Conservation (phyloP, 1,140 invertebrate species). For the Brachionus rotundiformis region DNA sequence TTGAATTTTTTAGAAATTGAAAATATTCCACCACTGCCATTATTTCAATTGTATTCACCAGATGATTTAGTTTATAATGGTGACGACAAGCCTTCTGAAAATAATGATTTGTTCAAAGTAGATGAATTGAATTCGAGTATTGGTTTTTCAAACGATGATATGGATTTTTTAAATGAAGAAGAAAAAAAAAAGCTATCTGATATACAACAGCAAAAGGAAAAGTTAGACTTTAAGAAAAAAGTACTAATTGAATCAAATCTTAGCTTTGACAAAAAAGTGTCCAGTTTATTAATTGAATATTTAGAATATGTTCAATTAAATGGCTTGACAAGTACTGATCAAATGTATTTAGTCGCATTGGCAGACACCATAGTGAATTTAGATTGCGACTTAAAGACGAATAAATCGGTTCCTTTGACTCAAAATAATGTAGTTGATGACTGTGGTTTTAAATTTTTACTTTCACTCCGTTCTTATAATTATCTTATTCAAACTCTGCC, state of each 20-base stretch:
- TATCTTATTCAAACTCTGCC: slow-evolving; percentile 90
- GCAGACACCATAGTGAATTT: slow-evolving; percentile 87
- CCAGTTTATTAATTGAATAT: slow-evolving; percentile 74
- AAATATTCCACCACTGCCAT: slow-evolving; percentile 89
- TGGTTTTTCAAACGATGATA: slow-evolving; percentile 59
- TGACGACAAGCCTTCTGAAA: slow-evolving; percentile 30
- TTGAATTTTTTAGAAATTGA: slow-evolving; percentile 93
- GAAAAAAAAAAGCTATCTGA: slow-evolving; percentile 62
- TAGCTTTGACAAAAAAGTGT: slow-evolving; percentile 63
- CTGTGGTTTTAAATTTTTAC: slow-evolving; percentile 89
- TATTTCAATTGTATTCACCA: slow-evolving; percentile 90
- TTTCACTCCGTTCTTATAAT: slow-evolving; percentile 96
- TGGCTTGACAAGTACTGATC: slow-evolving; percentile 91
- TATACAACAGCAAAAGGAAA: slow-evolving; percentile 65
- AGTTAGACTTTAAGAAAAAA: slow-evolving; percentile 46
- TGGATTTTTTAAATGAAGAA: slow-evolving; percentile 52
- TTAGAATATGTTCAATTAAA: slow-evolving; percentile 94
- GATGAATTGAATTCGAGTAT: slow-evolving; percentile 76
- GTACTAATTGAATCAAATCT: slow-evolving; percentile 54
- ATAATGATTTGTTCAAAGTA: slow-evolving; percentile 52
- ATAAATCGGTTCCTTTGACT: background rate
- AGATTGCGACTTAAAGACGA: slow-evolving; percentile 58
- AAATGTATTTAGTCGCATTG: slow-evolving; percentile 95
- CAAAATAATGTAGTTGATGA: slow-evolving; percentile 75
- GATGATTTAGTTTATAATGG: slow-evolving; percentile 70